Conservation (phyloP, 2,888 invertebrate genomes). For the Stomorhina lunata region DNA sequence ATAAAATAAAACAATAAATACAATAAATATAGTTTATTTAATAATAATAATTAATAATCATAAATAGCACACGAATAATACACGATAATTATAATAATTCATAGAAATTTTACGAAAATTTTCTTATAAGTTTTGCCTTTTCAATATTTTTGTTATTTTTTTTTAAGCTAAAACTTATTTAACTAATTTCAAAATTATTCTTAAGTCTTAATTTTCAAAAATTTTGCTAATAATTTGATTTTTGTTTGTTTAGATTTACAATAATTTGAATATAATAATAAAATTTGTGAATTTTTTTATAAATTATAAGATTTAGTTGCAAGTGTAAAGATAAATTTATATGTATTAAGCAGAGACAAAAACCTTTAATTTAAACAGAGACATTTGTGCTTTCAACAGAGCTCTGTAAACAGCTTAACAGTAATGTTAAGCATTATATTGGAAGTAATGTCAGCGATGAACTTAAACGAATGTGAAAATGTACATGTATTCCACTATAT, state of each 20-base stretch:
- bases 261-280: slow-evolving; percentile 28
- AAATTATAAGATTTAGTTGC: slow-evolving; percentile 30
- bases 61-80: slow-evolving; percentile 61
- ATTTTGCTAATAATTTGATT: slow-evolving; percentile 59
- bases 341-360: no score
- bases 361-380: no score
- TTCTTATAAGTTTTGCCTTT: slow-evolving; percentile 62
- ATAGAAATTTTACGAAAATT: no score
- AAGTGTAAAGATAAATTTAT: slow-evolving; percentile 13
- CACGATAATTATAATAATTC: slow-evolving; percentile 47
- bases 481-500: no score
- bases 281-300: slow-evolving; percentile 44
- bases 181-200: slow-evolving; percentile 58
- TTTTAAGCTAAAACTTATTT: slow-evolving; percentile 67
- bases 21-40: slow-evolving; percentile 29
- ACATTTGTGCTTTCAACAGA: no score
- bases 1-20: slow-evolving; percentile 54
- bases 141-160: slow-evolving; percentile 40
- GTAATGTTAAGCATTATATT: no score
- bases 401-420: no score
- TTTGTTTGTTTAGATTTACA: slow-evolving; percentile 27
- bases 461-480: no score
- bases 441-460: no score
- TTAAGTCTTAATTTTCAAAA: slow-evolving; percentile 43
- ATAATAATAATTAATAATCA: not conserved